Evolutionary conservation across 2,113 vertebrate species (phyloP), one percentile per base, ranked within the genome.

Genomic region (Heptranchias perlo): DNA sequence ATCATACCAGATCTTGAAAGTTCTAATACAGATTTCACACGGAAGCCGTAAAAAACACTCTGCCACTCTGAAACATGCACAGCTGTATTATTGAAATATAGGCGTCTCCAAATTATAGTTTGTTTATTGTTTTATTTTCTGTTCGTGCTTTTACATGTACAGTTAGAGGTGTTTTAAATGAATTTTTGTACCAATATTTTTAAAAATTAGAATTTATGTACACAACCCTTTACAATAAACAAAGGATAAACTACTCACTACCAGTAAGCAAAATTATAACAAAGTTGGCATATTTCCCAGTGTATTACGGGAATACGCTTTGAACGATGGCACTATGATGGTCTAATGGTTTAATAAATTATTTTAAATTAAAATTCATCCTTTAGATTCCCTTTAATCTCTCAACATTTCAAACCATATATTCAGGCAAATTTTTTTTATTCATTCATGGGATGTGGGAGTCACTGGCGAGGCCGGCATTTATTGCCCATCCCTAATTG

Each of bases 211-310:
- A n/a, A 18, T 62, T n/a, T 61, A 23, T 86, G 44, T 44, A 2
- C 39, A 86, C 35, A 47, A 44, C 39, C 8, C 47, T 23, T 69
- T 67, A 23, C 4, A 67, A 67, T 4, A 3, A 67, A 58, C 47
- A 47, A 67, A 47, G 44, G 62, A 65, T 67, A 47, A 65, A 49
- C 16, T 94, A 28, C 6, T 67, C 16, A 61, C 13, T 94, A 23
- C 62, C 39, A 69, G n/a, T 94, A 65, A 94, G 64, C 93, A 65
- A 49, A 94, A 65, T 64, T 35, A n/a, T 64, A 94, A 94, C 44
- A 62, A 47, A 35, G 65, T 73, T 95, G 64, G 52, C 64, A 95
- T 52, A 35, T 73, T 95, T 28, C 64, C 65, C 13, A 1, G 44
- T 31, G 44, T 49, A 69, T 49, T 95, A 21, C 16, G 4, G 35